Conservation (phyloP, 2,113 vertebrate genomes). For the Pelvicachromis taeniatus region DNA sequence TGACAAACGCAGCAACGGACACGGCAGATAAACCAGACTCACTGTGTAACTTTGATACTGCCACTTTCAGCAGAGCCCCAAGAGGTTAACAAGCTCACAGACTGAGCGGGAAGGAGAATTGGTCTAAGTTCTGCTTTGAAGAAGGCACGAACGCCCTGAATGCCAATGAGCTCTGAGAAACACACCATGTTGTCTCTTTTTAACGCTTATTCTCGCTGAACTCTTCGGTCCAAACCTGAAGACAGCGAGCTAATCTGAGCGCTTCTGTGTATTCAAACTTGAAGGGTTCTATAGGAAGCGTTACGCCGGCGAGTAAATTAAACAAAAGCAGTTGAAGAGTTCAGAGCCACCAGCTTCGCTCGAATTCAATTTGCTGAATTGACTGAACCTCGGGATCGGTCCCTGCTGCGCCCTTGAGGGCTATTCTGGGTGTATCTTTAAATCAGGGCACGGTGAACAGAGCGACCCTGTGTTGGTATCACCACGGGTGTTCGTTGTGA, state of each 20-base stretch:
- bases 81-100: constrained; percentile 48
- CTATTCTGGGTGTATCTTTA: constrained; percentile 30
- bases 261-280: neutral
- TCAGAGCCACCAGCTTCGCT: constrained; percentile 26
- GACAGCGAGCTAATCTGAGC: neutral
- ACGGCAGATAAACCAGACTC: neutral
- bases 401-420: constrained; percentile 25
- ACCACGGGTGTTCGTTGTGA: constrained; percentile 1
- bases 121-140: constrained; percentile 37
- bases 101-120: constrained; percentile 3
- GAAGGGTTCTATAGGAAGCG: neutral
- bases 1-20: neutral
- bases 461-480: constrained; percentile 17
- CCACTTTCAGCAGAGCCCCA: neutral
- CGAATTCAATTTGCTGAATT: constrained; percentile 60
- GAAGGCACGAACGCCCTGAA: constrained; percentile 22
- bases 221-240: neutral
- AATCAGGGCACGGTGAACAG: constrained; percentile 9
- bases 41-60: neutral
- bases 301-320: neutral
- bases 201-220: neutral
- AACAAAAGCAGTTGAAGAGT: constrained; percentile 22
- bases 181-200: neutral
- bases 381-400: constrained; percentile 46
- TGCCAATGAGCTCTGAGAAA: constrained; percentile 30